A percentile compares a stretch with the other conserved stretches of the same genome.
Conservation (phyloP, 2,797 vertebrate genomes). For the Danionella dracula region DNA sequence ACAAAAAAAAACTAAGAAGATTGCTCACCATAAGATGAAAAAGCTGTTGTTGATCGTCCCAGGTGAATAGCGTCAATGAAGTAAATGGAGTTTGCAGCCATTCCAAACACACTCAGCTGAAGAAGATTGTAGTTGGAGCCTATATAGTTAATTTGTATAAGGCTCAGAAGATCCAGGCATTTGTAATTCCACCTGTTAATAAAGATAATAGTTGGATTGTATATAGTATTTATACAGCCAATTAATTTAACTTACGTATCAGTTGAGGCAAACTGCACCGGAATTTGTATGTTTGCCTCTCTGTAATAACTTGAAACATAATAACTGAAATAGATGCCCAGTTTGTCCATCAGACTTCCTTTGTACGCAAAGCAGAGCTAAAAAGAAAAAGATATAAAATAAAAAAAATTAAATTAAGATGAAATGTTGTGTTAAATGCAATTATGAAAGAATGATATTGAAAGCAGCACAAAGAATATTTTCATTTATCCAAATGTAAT, state of each 20-base stretch:
- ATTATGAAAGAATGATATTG: too few species aligned
- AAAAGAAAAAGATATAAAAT: neutral
- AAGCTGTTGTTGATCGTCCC: conserved; percentile 53
- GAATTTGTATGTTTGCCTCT: conserved; percentile 27
- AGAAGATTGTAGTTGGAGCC: conserved; percentile 63
- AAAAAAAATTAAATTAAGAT: too few species aligned
- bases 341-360: conserved; percentile 60
- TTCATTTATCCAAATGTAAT: too few species aligned
- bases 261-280: conserved; percentile 52
- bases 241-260: conserved; percentile 59
- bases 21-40: conserved; percentile 56
- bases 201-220: neutral
- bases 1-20: too few species aligned
- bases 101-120: conserved; percentile 59
- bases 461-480: too few species aligned
- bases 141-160: conserved; percentile 56
- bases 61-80: conserved; percentile 74
- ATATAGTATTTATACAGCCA: neutral
- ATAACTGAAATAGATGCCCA: conserved; percentile 68
- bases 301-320: conserved; percentile 25
- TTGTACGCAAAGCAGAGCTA: conserved; percentile 83
- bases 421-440: too few species aligned
- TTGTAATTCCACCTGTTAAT: conserved; percentile 77
- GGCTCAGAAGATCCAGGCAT: conserved; percentile 70
- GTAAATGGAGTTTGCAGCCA: conserved; percentile 54